Percentiles rank a stretch among this genome's conserved stretches.
These are phyloP conservation scores for Sarotherodon lohbergeri DNA, from an alignment of 2,113 vertebrate species.

Conservation along the genomic window DNA sequence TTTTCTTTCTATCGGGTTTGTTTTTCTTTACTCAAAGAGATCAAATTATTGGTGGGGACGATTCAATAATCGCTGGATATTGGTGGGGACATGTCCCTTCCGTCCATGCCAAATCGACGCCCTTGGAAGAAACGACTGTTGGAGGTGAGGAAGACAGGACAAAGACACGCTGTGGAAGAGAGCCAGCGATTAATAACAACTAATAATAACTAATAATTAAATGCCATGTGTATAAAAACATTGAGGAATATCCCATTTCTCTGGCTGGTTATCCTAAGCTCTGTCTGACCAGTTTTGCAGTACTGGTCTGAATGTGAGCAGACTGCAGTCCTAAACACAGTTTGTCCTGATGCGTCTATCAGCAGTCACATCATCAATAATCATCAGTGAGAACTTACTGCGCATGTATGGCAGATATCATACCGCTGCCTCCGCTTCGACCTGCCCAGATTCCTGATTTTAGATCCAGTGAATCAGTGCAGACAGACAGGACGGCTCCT, in stretches of 20 bases:
- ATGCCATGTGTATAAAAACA: background rate
- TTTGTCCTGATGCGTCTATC: rapidly evolving
- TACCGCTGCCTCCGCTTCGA: rapidly evolving
- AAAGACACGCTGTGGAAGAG: background rate
- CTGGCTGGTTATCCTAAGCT: background rate
- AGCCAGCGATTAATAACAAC: background rate
- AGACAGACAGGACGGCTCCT: rapidly evolving
- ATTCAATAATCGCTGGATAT: too few relatives aligned
- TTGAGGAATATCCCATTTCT: rapidly evolving
- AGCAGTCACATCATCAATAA: background rate
- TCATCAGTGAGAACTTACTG: background rate
- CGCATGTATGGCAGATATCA: background rate
- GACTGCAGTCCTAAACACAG: background rate
- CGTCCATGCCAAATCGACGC: too few relatives aligned
- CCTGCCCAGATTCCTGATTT: background rate
- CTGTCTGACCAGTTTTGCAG: background rate
- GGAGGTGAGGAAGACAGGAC: background rate
- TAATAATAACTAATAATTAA: background rate
- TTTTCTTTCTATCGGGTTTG: too few relatives aligned
- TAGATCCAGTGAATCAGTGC: background rate
- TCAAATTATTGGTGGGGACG: too few relatives aligned
- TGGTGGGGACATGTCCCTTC: too few relatives aligned
- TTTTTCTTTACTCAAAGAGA: too few relatives aligned
- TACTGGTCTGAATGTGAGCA: background rate
- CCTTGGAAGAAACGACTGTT: background rate